A percentile compares a stretch with the other conserved stretches of the same genome.
Conservation (phyloP, 2,888 invertebrate genomes). For the Brachyptera putata region DNA sequence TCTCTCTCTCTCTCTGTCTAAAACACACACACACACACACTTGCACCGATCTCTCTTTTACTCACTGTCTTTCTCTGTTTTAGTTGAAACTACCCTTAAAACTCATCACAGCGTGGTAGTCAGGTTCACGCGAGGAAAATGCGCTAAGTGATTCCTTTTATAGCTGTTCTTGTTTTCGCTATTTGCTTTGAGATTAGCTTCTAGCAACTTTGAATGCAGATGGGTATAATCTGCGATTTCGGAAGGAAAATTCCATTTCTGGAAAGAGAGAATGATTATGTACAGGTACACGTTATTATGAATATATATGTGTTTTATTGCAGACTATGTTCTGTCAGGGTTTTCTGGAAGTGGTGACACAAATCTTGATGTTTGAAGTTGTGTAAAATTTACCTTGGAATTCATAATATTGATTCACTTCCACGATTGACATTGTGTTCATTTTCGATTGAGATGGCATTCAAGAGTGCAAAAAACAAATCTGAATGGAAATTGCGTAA, state of each 20-base stretch:
- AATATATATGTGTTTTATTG: too few species aligned
- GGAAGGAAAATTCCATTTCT: not conserved
- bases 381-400: too few species aligned
- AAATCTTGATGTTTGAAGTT: too few species aligned
- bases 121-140: not conserved
- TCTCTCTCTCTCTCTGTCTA: not conserved
- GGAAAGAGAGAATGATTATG: too few species aligned
- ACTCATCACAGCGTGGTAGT: constrained; percentile 2
- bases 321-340: too few species aligned
- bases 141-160: constrained; percentile 10
- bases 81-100: not conserved
- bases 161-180: not conserved
- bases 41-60: not conserved
- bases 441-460: too few species aligned
- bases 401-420: too few species aligned
- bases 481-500: too few species aligned
- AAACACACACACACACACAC: not conserved
- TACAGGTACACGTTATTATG: too few species aligned
- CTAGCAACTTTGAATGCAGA: not conserved
- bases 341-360: too few species aligned
- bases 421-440: too few species aligned
- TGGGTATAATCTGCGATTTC: not conserved
- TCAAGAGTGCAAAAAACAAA: too few species aligned
- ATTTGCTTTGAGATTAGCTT: not conserved
- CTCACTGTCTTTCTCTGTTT: not conserved